Percentiles rank a stretch among this genome's conserved stretches.
phyloP scores from a whole-genome alignment of 64 coral and sea anemone species.

The Montipora efflorescens region DNA sequence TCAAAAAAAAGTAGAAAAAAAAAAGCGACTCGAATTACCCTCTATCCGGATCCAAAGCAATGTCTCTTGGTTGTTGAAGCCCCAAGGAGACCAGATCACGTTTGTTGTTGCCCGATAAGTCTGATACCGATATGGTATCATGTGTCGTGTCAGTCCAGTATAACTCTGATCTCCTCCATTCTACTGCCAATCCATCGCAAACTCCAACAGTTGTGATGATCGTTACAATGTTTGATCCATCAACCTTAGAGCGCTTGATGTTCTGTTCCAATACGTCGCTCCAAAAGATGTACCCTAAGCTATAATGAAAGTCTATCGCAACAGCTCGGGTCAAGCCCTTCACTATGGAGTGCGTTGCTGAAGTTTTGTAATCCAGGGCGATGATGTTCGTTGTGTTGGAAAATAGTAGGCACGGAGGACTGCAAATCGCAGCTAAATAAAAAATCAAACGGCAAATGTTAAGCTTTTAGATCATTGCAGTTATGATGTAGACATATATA shows the following conservation, averaged over 20 bases:
- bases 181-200: slow-evolving; percentile 75
- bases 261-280: slow-evolving; percentile 33
- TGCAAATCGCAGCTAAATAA: slow-evolving; percentile 2
- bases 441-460: neutral
- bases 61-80: slow-evolving; percentile 58
- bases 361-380: slow-evolving; percentile 13
- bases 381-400: slow-evolving; percentile 74
- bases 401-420: slow-evolving; percentile 49
- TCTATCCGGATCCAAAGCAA: slow-evolving; percentile 67
- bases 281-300: slow-evolving; percentile 66
- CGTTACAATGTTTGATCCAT: neutral
- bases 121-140: slow-evolving; percentile 61
- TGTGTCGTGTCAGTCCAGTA: slow-evolving; percentile 76
- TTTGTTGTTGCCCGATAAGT: slow-evolving; percentile 44
- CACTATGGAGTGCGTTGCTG: neutral
- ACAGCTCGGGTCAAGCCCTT: slow-evolving; percentile 55
- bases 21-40: slow-evolving; percentile 27
- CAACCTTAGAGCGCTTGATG: slow-evolving; percentile 61
- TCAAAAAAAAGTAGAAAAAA: no score
- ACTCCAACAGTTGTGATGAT: slow-evolving; percentile 37
- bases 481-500: neutral
- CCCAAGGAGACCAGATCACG: slow-evolving; percentile 20
- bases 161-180: slow-evolving; percentile 55
- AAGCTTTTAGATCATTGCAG: no score
- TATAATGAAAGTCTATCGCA: slow-evolving; percentile 59